Evolutionary conservation across 30 jellyfish, hydroid and myxozoan genomes (phyloP).

Genomic region (Chrysaora quinquecirrha): DNA sequence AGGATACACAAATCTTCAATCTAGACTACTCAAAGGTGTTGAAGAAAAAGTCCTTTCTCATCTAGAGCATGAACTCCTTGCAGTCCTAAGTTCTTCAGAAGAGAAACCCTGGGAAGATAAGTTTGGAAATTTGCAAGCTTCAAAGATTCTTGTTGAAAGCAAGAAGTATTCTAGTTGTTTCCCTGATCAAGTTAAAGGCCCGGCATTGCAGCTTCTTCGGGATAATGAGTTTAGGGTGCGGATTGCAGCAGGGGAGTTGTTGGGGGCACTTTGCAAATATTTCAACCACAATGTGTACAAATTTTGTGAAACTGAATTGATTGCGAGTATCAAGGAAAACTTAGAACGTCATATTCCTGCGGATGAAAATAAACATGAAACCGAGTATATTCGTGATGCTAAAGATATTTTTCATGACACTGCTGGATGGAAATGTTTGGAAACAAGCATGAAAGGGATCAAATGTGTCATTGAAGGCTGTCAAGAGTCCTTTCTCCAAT

Average conservation of each 20-base stretch:
- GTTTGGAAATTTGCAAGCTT: constrained; percentile 83
- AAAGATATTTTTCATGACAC: constrained; percentile 94
- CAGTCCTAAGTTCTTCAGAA: not conserved
- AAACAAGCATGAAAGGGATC: constrained; percentile 97
- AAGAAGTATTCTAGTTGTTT: constrained; percentile 17
- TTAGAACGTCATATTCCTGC: constrained; percentile 84
- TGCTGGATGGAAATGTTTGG: constrained; percentile 98
- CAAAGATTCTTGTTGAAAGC: constrained; percentile 53
- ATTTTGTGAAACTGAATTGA: constrained; percentile 62
- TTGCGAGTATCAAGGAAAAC: constrained; percentile 73
- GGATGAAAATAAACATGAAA: constrained; percentile 24
- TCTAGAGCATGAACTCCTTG: constrained; percentile 4
- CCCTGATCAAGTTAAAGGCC: constrained; percentile 16
- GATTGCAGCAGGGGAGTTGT: constrained; percentile 90
- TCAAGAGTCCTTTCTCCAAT: constrained; percentile 69
- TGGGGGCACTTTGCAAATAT: constrained; percentile 82
- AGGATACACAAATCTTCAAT: constrained; percentile 55
- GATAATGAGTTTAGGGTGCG: constrained; percentile 94
- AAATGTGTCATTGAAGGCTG: constrained; percentile 95
- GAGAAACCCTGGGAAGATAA: constrained; percentile 77
- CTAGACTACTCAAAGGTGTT: constrained; percentile 13
- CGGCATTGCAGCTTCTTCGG: constrained; percentile 47
- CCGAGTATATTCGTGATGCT: constrained; percentile 67
- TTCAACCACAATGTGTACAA: constrained; percentile 71
- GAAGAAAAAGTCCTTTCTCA: constrained; percentile 1